Evolutionary conservation across 2,113 vertebrate genomes (phyloP), one percentile per base, ranked within the genome.

Genomic region (Ivindomyrus marchei): DNA sequence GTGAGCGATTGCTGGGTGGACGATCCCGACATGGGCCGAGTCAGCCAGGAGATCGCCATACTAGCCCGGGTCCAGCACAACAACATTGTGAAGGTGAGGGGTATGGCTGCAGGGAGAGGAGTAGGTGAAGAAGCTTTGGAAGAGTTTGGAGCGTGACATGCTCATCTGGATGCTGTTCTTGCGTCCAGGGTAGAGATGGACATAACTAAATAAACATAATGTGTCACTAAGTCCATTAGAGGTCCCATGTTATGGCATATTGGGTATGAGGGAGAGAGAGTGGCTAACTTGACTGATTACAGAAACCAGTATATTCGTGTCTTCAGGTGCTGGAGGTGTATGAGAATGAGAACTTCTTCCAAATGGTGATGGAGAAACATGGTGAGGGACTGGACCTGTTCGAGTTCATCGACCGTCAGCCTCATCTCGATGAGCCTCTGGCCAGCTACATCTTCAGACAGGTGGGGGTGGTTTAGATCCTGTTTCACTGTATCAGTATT

Each of bases 301-400:
- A 11, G n/a, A 50, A 85, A 47, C 21, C 42, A 15, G 19, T 83
- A 1, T 47, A 10, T 89, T 42, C 88, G 8, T 92, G 62, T 90
- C 27, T 85, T 39, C 77, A 99, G 97, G 95, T 99, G 42, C 89
- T 98, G 91, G 96, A 97, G 90, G 95, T 99, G 9, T 98, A 98
- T 95, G 97, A 99, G 93, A 99, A 99, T 90, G 96, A 96, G 21
- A 92, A 50, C 4, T 99, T 97, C 93, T 99, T 99, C 92, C 98
- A 99, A 89, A 96, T 99, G 91, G 98, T 99, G 90, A 99, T 99
- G 98, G 97, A 99, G 94, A 98, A 98, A 91, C 97, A 98, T 0
- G 98, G 98, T 49, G 96, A 96, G 0, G 97, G 97, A 45, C 91
- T 99, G 90, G 98, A 99, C 94, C 97, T 99, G 88, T 99, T 99